Evolutionary conservation across 2,113 vertebrate species (phyloP), one percentile per base, ranked within the genome.

Genomic region (Alethe diademata): DNA sequence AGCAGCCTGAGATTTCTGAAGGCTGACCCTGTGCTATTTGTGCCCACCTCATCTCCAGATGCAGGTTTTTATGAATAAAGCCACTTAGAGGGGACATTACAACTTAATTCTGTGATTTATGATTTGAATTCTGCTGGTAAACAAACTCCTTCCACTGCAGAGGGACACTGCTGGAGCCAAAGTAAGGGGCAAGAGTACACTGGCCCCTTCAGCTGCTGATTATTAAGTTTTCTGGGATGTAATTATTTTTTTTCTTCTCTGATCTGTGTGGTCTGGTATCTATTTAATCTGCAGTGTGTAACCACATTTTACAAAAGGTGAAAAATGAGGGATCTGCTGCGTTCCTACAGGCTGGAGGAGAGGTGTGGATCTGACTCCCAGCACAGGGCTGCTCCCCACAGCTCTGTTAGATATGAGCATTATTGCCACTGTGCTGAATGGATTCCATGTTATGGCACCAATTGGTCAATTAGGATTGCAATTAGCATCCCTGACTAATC

Each of bases 401-500:
- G 90, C 86, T 88, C 7, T 31, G 70, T 72, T 3, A 72, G 92
- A 75, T 7, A 61, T 74, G 74, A 79, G 85, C 48, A 40, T 75
- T 83, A 58, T 74, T 93, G 79, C 76, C 82, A 38, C 64, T 69
- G 53, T 36, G 64, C 81, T 87, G 93, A 85, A 72, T 91, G 90
- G 73, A 65, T 94, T 91, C 85, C 84, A 85, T 69, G 62, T 47
- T 54, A 71, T 69, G 88, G 90, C 86, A 89, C 60, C 89, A 96
- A 95, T 95, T 86, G 80, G 80, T 86, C 96, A 96, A 95, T 97
- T 96, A 96, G 82, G 91, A 88, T 78, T 93, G 95, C 95, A 97
- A 86, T 97, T 97, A 96, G 93, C 92, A 90, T 42, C 93, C 11
- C 22, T 97, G 96, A 96, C 94, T 96, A 96, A 97, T 93, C 90